Percentiles rank a stretch among this genome's conserved stretches.
phyloP scores from a whole-genome alignment of 2,888 invertebrate genomes.

The Maniola hyperantus region DNA sequence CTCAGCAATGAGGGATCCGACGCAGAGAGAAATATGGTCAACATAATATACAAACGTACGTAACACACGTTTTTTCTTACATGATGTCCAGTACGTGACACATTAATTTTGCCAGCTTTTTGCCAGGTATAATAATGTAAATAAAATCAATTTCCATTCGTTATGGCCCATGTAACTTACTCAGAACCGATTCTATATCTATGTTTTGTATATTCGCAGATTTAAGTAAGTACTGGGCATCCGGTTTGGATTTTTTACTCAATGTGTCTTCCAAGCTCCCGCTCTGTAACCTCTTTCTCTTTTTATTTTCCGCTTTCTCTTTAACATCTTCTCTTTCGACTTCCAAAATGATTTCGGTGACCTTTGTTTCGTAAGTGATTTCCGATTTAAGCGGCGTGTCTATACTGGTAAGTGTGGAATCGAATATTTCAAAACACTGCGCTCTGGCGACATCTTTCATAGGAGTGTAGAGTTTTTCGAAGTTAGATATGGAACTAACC shows the following conservation, averaged over 20 bases:
- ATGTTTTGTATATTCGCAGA: conserved; percentile 71
- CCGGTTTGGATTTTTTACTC: conserved; percentile 62
- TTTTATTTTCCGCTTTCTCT: conserved; percentile 54
- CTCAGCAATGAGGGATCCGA: too few relatives aligned
- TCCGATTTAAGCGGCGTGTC: conserved; percentile 68
- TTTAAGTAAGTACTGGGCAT: conserved; percentile 61
- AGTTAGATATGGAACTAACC: conserved; percentile 63
- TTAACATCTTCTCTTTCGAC: conserved; percentile 53
- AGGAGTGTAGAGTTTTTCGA: conserved; percentile 67
- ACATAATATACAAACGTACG: too few relatives aligned
- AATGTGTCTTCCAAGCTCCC: conserved; percentile 55
- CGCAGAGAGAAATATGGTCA: too few relatives aligned
- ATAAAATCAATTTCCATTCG: background rate
- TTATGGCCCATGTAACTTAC: conserved; percentile 74
- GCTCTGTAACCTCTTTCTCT: conserved; percentile 62
- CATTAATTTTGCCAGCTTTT: too few relatives aligned
- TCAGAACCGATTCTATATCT: conserved; percentile 75
- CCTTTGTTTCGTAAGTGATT: conserved; percentile 46
- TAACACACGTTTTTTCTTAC: too few relatives aligned
- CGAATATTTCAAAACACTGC: conserved; percentile 71
- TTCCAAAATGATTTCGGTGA: conserved; percentile 64
- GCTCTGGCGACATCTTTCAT: conserved; percentile 61
- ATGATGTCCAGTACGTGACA: too few relatives aligned
- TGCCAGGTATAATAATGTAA: too few relatives aligned
- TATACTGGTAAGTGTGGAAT: conserved; percentile 73